Base-by-base conservation (phyloP, 2,113 vertebrate species). In the Megaleporinus macrocephalus region DNA sequence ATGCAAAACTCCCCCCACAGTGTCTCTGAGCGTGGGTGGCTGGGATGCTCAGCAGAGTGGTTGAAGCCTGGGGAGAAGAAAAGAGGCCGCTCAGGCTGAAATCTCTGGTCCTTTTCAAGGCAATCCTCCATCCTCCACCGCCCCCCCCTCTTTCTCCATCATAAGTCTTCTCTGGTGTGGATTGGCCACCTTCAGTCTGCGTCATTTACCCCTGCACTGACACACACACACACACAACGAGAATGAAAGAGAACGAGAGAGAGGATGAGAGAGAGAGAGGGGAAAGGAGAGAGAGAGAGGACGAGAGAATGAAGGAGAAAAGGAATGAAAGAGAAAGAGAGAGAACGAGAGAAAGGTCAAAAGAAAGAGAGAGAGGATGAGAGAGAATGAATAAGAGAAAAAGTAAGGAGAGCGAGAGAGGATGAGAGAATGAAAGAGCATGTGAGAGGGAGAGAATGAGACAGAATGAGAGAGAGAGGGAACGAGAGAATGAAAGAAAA, bases 131-230 rank as follows among this genome's bases (percentile, higher is more conserved):
- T 22, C 44, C 3, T 20, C 3, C 26, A 44, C 62, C 63, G 33
- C 29, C 16, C 27, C 44, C 7, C 27, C 3, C 18, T 65, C n/a
- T n/a, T n/a, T n/a, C n/a, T n/a, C n/a, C n/a, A n/a, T n/a, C 29
- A 13, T 22, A 49, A 36, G 24, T 53, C 27, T 62, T 20, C 13
- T 44, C 30, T 11, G 1, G 0, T 26, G 30, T 44, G 3, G 76
- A 75, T 79, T 84, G 82, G 77, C 49, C 51, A 14, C 18, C 55
- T 66, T 18, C 18, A 10, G 26, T 24, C 13, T 79, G 80, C 70
- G 71, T 75, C 80, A 65, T 70, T 59, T 15, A 27, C 5, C 22
- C 26, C 18, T 5, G 15, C 53, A 66, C 20, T 10, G 72, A 57
- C 62, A 13, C 72, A n/a, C n/a, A n/a, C n/a, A n/a, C n/a, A n/a